These are phyloP conservation scores for Xestoiulus laeticollis DNA, from an alignment of 2,888 invertebrate species.

Conservation along the genomic window DNA sequence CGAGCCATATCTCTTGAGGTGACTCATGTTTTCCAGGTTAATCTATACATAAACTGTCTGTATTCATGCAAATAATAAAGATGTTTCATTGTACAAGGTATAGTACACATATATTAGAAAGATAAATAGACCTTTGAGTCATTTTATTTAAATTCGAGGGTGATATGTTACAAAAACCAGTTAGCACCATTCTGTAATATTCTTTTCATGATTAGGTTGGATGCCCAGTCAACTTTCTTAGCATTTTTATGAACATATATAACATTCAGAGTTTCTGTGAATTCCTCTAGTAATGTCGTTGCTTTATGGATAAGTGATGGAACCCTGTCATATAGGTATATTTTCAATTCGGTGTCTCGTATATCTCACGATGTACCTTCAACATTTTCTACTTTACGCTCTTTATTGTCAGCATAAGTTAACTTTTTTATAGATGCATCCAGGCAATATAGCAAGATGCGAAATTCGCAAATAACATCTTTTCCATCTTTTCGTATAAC, in stretches of 20 bases:
- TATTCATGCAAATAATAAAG: too few relatives aligned
- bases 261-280: neutral
- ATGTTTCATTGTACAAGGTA: too few relatives aligned
- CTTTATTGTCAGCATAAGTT: constrained; percentile 45
- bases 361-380: neutral
- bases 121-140: too few relatives aligned
- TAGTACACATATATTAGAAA: too few relatives aligned
- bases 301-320: neutral
- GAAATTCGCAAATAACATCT: constrained; percentile 46
- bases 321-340: neutral
- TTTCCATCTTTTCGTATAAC: constrained; percentile 44
- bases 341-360: neutral
- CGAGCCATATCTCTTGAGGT: too few relatives aligned
- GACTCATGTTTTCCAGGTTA: too few relatives aligned
- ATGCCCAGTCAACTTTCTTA: too few relatives aligned
- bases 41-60: too few relatives aligned
- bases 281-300: neutral
- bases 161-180: too few relatives aligned
- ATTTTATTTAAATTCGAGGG: too few relatives aligned
- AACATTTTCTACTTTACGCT: constrained; percentile 28
- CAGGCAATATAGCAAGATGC: constrained; percentile 34
- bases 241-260: neutral
- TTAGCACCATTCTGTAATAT: too few relatives aligned
- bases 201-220: too few relatives aligned
- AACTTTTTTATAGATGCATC: constrained; percentile 40